These are phyloP conservation scores for Nephrotoma appendiculata DNA, from an alignment of 2,888 invertebrate species.

Conservation along the genomic window DNA sequence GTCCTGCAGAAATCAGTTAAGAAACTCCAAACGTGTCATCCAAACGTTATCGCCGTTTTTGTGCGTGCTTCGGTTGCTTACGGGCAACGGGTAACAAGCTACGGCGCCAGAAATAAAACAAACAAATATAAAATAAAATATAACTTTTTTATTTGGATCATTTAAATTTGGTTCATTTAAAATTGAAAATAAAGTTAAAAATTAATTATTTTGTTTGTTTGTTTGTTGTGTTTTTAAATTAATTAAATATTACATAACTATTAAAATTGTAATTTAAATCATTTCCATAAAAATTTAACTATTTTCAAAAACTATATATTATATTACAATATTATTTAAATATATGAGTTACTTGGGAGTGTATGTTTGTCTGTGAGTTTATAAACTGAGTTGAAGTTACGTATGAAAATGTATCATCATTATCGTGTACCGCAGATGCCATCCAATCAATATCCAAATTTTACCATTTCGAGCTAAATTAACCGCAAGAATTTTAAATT, in stretches of 20 bases:
- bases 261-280: background rate
- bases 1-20: too few relatives aligned
- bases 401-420: background rate
- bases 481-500: too few relatives aligned
- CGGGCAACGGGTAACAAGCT: too few relatives aligned
- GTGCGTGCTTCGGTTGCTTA: too few relatives aligned
- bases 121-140: background rate
- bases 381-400: background rate
- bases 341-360: background rate
- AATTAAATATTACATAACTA: background rate
- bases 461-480: background rate
- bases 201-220: background rate
- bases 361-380: background rate
- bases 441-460: too few relatives aligned
- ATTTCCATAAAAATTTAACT: background rate
- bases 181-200: background rate
- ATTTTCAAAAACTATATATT: background rate
- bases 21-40: too few relatives aligned
- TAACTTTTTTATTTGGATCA: background rate
- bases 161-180: background rate
- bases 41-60: too few relatives aligned
- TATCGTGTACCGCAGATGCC: too few relatives aligned
- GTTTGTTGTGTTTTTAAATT: background rate
- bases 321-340: background rate
- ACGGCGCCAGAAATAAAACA: background rate